A percentile compares a stretch with the other conserved stretches of the same genome.
phyloP scores from a whole-genome alignment of 2,888 invertebrate genomes.

The Polymixis flavicincta region DNA sequence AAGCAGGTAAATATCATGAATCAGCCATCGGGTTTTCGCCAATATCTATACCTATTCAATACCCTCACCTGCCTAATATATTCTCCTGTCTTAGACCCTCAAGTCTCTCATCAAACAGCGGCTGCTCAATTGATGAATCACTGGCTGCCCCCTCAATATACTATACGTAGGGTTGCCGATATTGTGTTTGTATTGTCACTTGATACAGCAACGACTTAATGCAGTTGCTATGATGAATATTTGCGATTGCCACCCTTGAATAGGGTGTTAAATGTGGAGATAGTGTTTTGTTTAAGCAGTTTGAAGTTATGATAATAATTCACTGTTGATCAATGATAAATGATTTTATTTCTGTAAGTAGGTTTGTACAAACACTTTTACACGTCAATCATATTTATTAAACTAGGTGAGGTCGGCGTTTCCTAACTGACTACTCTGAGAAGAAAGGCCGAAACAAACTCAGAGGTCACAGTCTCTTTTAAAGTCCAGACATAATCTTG shows the following conservation, averaged over 20 bases:
- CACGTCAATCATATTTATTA: too few relatives aligned
- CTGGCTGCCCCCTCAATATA: conserved; percentile 65
- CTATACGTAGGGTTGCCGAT: conserved; percentile 50
- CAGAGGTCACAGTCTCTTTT: too few relatives aligned
- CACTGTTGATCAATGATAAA: too few relatives aligned
- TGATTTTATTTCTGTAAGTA: too few relatives aligned
- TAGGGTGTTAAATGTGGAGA: conserved; percentile 35
- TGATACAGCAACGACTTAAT: conserved; percentile 73
- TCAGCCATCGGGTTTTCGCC: not conserved
- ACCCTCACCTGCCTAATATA: conserved; percentile 47
- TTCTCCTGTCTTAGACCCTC: conserved; percentile 62
- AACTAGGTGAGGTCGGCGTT: too few relatives aligned
- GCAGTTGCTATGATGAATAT: conserved; percentile 71
- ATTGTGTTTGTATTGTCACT: conserved; percentile 74
- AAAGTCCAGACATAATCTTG: too few relatives aligned
- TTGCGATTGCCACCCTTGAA: conserved; percentile 50
- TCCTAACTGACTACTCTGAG: too few relatives aligned
- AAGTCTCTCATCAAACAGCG: conserved; percentile 70
- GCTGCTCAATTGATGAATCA: conserved; percentile 78
- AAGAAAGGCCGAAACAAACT: too few relatives aligned
- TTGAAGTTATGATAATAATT: conserved; percentile 8
- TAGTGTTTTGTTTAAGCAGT: conserved; percentile 25
- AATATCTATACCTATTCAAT: conserved; percentile 13
- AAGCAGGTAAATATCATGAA: conserved; percentile 2
- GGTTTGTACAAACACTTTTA: too few relatives aligned